These are phyloP conservation scores for Agapetus fuscipes DNA, from an alignment of 2,888 invertebrate genomes.

Conservation along the genomic window DNA sequence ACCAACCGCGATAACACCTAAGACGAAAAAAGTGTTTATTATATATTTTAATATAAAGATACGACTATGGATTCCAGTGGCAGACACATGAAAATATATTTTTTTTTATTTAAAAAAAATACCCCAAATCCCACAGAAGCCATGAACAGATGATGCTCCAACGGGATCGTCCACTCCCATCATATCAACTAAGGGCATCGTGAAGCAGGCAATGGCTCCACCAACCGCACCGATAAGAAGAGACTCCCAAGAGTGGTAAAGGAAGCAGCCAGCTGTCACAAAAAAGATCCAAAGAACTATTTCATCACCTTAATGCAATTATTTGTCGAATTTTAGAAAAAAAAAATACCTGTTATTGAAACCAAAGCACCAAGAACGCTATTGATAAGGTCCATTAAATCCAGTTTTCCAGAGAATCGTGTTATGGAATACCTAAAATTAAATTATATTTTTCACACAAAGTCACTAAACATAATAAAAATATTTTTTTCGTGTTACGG, in stretches of 20 bases:
- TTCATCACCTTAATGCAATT: not conserved
- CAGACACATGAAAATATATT: no score
- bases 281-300: not conserved
- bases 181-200: conserved; percentile 68
- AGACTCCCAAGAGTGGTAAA: conserved; percentile 81
- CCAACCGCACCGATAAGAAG: conserved; percentile 75
- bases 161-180: conserved; percentile 83
- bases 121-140: conserved; percentile 68
- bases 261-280: conserved; percentile 65
- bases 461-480: no score
- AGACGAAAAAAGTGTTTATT: conserved; percentile 26
- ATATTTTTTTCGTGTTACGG: no score
- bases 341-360: conserved; percentile 71
- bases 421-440: conserved; percentile 50
- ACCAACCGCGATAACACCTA: conserved; percentile 81
- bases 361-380: conserved; percentile 82
- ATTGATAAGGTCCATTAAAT: conserved; percentile 81
- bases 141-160: conserved; percentile 84
- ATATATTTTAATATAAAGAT: no score
- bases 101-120: no score
- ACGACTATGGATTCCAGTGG: no score
- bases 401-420: conserved; percentile 61
- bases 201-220: conserved; percentile 57
- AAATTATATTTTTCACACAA: no score
- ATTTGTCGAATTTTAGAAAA: not conserved